Conservation (phyloP, 2,888 invertebrate genomes). For the Tenthredo amoena region DNA sequence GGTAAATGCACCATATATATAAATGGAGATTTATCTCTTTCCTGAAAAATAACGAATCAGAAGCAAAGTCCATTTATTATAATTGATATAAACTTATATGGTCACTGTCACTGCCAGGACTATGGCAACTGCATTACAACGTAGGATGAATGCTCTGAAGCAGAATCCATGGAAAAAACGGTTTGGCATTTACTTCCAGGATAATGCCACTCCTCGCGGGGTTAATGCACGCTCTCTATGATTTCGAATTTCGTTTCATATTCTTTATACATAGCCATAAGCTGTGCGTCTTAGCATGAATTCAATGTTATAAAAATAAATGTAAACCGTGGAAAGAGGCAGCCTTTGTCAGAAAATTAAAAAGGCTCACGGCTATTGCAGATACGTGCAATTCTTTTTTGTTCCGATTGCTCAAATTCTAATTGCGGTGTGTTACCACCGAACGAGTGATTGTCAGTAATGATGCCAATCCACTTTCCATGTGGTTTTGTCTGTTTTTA, state of each 20-base stretch:
- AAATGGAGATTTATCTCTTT: neutral
- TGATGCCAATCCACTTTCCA: slow-evolving; percentile 36
- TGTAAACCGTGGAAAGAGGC: neutral
- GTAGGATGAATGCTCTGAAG: neutral
- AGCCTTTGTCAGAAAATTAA: slow-evolving; percentile 8
- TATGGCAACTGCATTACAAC: neutral
- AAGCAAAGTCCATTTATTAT: neutral
- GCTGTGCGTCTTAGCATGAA: neutral
- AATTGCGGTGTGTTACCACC: slow-evolving; percentile 20
- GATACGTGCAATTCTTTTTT: neutral
- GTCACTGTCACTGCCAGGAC: neutral
- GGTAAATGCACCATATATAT: neutral
- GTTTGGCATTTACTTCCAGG: neutral
- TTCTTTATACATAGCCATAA: neutral
- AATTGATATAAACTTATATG: neutral
- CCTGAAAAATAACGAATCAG: neutral
- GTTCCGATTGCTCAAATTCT: neutral
- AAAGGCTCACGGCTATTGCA: neutral
- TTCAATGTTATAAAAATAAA: neutral
- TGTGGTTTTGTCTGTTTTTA: slow-evolving; percentile 44
- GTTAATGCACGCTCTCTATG: neutral
- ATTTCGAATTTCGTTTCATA: neutral
- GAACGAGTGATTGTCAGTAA: slow-evolving; percentile 24
- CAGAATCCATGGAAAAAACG: neutral
- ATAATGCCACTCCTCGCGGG: neutral